phyloP scores from a whole-genome alignment of 2,888 invertebrate genomes.

The Eupithecia insigniata region DNA sequence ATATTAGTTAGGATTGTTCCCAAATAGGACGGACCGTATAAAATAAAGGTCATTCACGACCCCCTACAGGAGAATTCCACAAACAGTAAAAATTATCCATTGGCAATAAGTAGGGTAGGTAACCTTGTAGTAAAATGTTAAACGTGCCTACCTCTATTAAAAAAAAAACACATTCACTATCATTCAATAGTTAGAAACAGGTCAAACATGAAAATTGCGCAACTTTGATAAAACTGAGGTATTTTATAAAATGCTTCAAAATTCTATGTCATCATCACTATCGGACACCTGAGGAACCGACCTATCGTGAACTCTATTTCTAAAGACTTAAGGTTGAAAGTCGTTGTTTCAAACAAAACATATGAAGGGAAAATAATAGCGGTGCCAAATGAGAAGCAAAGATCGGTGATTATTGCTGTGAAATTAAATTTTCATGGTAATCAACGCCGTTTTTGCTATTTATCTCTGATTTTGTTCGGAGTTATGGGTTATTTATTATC shows the following conservation, averaged over 20 bases:
- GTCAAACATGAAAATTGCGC: constrained; percentile 33
- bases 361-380: neutral
- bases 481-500: neutral
- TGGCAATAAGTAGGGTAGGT: too few species aligned
- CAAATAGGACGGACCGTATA: too few species aligned
- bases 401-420: constrained; percentile 37
- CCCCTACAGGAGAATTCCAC: too few species aligned
- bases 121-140: neutral
- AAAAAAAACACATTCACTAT: constrained; percentile 1
- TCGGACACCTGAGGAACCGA: constrained; percentile 6
- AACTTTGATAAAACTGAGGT: constrained; percentile 27
- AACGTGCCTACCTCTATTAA: neutral
- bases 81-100: too few species aligned
- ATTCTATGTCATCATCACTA: constrained; percentile 34
- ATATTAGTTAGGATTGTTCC: too few species aligned
- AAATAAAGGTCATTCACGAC: too few species aligned
- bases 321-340: neutral
- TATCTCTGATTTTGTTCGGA: constrained; percentile 24
- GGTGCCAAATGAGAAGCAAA: constrained; percentile 26
- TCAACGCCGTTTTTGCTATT: constrained; percentile 37
- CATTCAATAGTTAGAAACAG: constrained; percentile 14
- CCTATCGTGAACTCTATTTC: constrained; percentile 1
- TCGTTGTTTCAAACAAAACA: neutral
- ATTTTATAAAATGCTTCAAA: constrained; percentile 28
- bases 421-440: constrained; percentile 37